phyloP scores from a whole-genome alignment of 1,140 invertebrate genomes.

The Drosophila willistoni region DNA sequence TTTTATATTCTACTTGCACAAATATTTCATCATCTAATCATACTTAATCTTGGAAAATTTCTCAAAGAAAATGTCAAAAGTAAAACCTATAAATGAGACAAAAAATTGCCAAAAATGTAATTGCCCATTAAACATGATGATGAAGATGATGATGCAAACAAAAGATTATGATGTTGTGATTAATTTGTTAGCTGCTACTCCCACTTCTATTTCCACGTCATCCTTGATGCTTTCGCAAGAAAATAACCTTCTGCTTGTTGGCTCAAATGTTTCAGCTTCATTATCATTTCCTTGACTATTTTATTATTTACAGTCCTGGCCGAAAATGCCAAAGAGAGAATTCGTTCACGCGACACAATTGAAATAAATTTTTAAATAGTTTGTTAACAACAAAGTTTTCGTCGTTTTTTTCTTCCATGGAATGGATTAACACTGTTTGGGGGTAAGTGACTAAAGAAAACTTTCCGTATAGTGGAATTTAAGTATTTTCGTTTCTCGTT shows the following conservation, averaged over 20 bases:
- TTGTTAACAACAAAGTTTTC: constrained; percentile 30
- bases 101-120: constrained; percentile 44
- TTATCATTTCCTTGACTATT: constrained; percentile 43
- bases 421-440: constrained; percentile 38
- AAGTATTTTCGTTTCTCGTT: constrained; percentile 16
- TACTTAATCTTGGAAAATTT: constrained; percentile 6
- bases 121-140: constrained; percentile 66
- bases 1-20: neutral
- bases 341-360: constrained; percentile 30
- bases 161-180: constrained; percentile 19
- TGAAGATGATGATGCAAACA: constrained; percentile 41
- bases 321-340: constrained; percentile 5
- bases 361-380: constrained; percentile 63
- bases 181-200: constrained; percentile 1
- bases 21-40: constrained; percentile 10
- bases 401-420: constrained; percentile 23
- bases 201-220: neutral
- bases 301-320: constrained; percentile 35
- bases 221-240: neutral
- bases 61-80: neutral
- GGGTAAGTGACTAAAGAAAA: constrained; percentile 12
- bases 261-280: constrained; percentile 34
- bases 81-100: neutral
- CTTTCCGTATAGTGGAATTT: constrained; percentile 21
- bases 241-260: constrained; percentile 15